These are phyloP conservation scores for Accipiter cooperii DNA, from an alignment of 2,113 vertebrate species.

Conservation along the genomic window DNA sequence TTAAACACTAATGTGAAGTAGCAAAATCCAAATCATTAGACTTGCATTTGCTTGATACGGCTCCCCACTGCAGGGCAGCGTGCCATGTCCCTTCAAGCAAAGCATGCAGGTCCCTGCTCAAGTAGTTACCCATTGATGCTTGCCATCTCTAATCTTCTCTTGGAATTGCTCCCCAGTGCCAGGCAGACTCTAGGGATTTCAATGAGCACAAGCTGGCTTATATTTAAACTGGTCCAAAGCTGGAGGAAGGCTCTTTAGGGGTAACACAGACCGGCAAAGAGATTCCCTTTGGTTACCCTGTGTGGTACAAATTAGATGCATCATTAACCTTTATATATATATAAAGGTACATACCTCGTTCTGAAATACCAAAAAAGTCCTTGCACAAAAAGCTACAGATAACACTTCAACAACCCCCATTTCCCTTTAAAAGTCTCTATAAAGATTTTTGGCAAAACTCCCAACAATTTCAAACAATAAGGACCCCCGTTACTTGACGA, in stretches of 20 bases:
- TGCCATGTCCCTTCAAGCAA: neutral
- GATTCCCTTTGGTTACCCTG: neutral
- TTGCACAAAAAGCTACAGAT: neutral
- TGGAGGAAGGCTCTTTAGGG: neutral
- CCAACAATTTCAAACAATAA: neutral
- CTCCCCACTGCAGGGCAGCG: neutral
- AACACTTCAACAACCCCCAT: neutral
- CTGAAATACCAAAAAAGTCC: neutral
- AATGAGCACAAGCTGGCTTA: neutral
- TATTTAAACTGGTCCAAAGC: neutral
- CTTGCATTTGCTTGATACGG: slow-evolving; percentile 14
- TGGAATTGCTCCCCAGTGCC: slow-evolving; percentile 38
- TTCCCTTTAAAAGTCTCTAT: neutral
- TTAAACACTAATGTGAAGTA: slow-evolving; percentile 52
- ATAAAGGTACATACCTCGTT: neutral
- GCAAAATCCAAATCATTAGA: slow-evolving; percentile 64
- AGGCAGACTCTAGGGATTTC: slow-evolving; percentile 31
- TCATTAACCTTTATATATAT: neutral
- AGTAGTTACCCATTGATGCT: neutral
- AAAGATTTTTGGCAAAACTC: neutral
- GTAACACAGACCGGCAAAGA: neutral
- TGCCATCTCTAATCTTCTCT: slow-evolving; percentile 32
- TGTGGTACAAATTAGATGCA: neutral
- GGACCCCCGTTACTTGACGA: neutral
- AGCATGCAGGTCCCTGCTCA: neutral